A percentile compares a stretch with the other conserved stretches of the same genome.
Evolutionary conservation across 2,888 invertebrate genomes (phyloP).

Genomic region (Plebejus argus): DNA sequence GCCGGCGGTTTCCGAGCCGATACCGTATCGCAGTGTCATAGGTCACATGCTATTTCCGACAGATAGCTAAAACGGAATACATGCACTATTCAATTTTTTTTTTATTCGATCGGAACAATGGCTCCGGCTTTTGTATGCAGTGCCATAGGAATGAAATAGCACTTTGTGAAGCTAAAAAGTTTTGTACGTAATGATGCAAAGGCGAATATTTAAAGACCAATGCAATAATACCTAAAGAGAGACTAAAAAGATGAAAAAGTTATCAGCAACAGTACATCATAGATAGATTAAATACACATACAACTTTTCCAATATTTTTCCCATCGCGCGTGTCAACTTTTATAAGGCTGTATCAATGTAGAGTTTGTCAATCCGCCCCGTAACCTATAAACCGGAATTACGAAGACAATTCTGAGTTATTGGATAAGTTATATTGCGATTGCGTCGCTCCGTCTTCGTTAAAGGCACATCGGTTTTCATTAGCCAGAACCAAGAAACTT

Average conservation of each 20-base stretch:
- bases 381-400: conserved; percentile 16
- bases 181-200: background rate
- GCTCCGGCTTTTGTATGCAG: conserved; percentile 1
- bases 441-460: conserved; percentile 63
- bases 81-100: conserved; percentile 1
- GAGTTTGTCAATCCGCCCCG: conserved; percentile 39
- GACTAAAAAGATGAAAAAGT: background rate
- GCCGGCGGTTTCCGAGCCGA: conserved; percentile 3
- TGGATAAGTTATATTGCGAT: conserved; percentile 35
- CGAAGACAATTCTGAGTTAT: conserved; percentile 45
- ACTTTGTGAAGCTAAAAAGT: background rate
- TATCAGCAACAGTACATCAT: background rate
- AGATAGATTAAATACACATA: conserved; percentile 46
- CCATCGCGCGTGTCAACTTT: conserved; percentile 68
- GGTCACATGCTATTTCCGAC: conserved; percentile 29
- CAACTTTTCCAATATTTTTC: conserved; percentile 76
- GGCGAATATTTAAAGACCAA: background rate
- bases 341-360: conserved; percentile 62
- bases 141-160: background rate
- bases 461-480: conserved; percentile 67
- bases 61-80: conserved; percentile 20
- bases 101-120: background rate
- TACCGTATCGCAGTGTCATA: conserved; percentile 26
- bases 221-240: background rate
- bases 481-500: conserved; percentile 58